Evolutionary conservation across 2,888 invertebrate species (phyloP).

Genomic region (Marasmarcha lunaedactyla): DNA sequence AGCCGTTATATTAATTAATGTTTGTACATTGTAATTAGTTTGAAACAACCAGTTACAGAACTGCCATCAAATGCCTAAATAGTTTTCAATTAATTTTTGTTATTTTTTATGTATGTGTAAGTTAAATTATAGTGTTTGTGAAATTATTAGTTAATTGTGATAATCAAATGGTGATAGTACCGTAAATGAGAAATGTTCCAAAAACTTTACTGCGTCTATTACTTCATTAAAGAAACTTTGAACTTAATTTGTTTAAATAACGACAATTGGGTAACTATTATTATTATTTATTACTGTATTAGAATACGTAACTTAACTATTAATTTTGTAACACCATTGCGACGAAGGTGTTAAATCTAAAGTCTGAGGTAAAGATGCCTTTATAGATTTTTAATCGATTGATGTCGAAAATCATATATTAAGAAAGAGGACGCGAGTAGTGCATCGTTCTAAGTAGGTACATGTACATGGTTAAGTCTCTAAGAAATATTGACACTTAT

Average conservation of each 20-base stretch:
- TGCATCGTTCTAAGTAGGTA: conserved; percentile 55
- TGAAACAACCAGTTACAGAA: conserved; percentile 64
- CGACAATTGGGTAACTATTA: conserved; percentile 50
- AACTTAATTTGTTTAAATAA: conserved; percentile 8
- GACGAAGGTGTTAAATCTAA: conserved; percentile 64
- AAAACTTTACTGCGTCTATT: conserved; percentile 1
- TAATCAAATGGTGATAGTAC: conserved; percentile 51
- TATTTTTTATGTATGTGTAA: conserved; percentile 40
- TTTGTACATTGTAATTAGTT: conserved; percentile 61
- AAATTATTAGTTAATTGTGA: conserved; percentile 66
- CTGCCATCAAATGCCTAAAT: conserved; percentile 69
- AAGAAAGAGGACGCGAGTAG: conserved; percentile 47
- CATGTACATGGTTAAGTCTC: conserved; percentile 44
- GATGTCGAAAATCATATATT: conserved; percentile 50
- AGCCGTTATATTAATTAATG: conserved; percentile 35
- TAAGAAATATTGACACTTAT: conserved; percentile 66
- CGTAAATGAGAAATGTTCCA: conserved; percentile 16
- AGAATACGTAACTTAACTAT: not conserved
- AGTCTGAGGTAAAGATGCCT: conserved; percentile 71
- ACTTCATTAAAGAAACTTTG: not conserved
- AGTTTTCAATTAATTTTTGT: conserved; percentile 42
- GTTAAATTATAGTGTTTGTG: conserved; percentile 43
- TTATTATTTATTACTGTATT: conserved; percentile 22
- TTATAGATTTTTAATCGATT: conserved; percentile 65
- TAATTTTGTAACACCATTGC: conserved; percentile 59